A percentile compares a stretch with the other conserved stretches of the same genome.
phyloP scores from a whole-genome alignment of 37 sponge, comb jelly and placozoan genomes.

The Hormiphora californensis region DNA sequence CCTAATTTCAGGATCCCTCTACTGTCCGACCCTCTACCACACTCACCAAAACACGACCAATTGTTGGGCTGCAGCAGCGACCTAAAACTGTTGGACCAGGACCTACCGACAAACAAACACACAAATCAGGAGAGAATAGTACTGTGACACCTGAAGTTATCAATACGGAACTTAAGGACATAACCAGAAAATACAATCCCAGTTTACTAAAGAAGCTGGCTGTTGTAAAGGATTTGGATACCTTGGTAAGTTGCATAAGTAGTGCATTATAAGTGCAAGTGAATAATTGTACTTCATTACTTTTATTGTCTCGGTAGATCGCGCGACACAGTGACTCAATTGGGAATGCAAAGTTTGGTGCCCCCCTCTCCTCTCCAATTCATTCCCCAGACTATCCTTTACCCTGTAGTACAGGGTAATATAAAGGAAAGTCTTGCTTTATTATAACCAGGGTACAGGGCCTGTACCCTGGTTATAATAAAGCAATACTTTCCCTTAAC shows the following conservation, averaged over 20 bases:
- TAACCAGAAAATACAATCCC: constrained; percentile 20
- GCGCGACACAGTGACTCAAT: no score
- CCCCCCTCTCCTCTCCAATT: constrained; percentile 8
- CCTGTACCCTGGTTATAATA: no score
- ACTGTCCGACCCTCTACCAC: background rate
- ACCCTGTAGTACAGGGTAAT: no score
- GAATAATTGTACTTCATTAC: no score
- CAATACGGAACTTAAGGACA: background rate
- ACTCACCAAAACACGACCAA: background rate
- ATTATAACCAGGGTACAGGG: no score
- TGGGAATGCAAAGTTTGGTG: no score
- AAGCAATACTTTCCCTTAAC: no score
- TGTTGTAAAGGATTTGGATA: background rate
- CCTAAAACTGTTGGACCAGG: background rate
- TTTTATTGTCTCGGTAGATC: no score
- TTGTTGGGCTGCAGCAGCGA: background rate
- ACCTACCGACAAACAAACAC: background rate
- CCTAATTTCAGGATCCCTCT: background rate
- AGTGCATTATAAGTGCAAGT: no score
- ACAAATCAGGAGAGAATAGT: background rate
- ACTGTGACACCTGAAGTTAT: background rate
- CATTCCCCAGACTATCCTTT: no score
- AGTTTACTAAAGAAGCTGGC: constrained; percentile 14
- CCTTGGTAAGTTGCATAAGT: no score
- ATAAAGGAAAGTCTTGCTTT: no score